phyloP scores from a whole-genome alignment of 92 coral and sea anemone genomes.

The Scolanthus callimorphus region DNA sequence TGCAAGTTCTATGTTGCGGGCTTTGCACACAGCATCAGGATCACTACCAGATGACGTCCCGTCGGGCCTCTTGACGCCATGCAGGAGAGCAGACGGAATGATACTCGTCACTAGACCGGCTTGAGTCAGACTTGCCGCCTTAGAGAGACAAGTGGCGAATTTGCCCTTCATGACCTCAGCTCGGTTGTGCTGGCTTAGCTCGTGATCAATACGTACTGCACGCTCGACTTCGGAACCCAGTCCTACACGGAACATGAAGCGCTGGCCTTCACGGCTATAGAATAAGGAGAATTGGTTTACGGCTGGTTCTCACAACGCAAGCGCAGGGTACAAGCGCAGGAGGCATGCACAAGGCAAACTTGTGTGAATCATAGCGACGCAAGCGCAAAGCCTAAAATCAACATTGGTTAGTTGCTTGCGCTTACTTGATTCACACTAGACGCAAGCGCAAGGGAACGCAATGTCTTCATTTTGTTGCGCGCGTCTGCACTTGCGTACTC shows the following conservation, averaged over 20 bases:
- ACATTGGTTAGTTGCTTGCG: too few relatives aligned
- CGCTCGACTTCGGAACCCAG: slow-evolving; percentile 88
- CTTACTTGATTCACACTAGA: too few relatives aligned
- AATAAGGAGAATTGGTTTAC: not conserved
- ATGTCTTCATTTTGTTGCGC: too few relatives aligned
- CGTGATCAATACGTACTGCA: slow-evolving; percentile 83
- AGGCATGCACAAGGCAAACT: too few relatives aligned
- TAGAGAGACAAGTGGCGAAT: slow-evolving; percentile 50
- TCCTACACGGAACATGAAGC: slow-evolving; percentile 73
- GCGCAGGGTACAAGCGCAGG: too few relatives aligned
- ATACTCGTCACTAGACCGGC: slow-evolving; percentile 87
- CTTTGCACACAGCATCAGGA: slow-evolving; percentile 70
- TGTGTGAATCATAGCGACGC: too few relatives aligned
- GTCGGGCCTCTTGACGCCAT: not conserved
- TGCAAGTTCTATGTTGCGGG: slow-evolving; percentile 71
- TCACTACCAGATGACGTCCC: slow-evolving; percentile 24
- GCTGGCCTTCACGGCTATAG: slow-evolving; percentile 59
- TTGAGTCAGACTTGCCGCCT: slow-evolving; percentile 75
- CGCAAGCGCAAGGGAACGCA: too few relatives aligned
- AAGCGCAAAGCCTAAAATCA: too few relatives aligned
- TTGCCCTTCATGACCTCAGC: slow-evolving; percentile 77
- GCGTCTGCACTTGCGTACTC: too few relatives aligned
- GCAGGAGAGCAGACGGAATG: slow-evolving; percentile 39
- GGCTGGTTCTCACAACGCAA: too few relatives aligned
- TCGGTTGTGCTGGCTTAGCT: slow-evolving; percentile 67